Evolutionary conservation across 2,888 invertebrate genomes (phyloP).

Genomic region (Xanthorhoe designata): DNA sequence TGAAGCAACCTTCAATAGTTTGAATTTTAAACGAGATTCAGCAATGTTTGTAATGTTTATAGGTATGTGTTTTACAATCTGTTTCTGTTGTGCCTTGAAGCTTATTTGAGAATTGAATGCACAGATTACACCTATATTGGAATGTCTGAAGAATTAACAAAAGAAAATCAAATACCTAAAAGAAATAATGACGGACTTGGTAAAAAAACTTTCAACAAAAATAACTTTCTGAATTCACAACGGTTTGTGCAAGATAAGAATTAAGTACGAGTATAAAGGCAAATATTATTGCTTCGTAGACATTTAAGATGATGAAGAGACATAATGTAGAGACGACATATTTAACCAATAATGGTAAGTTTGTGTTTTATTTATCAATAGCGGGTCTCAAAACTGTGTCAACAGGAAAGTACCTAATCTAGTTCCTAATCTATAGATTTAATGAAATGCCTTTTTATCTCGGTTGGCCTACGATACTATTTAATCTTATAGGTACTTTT

Average conservation of each 20-base stretch:
- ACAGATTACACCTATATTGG: too few relatives aligned
- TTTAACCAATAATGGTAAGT: background rate
- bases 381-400: background rate
- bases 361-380: background rate
- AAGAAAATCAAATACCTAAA: background rate
- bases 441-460: too few relatives aligned
- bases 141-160: background rate
- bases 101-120: too few relatives aligned
- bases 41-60: background rate
- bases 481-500: too few relatives aligned
- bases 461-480: too few relatives aligned
- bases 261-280: background rate
- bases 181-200: too few relatives aligned
- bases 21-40: background rate
- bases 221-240: background rate
- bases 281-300: background rate
- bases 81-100: background rate
- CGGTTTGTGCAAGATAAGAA: background rate
- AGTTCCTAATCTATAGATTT: too few relatives aligned
- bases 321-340: background rate
- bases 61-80: background rate
- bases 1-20: background rate
- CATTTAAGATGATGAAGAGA: background rate
- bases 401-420: background rate
- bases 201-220: too few relatives aligned